These are phyloP conservation scores for Polia nebulosa DNA, from an alignment of 2,888 invertebrate genomes.

Conservation along the genomic window DNA sequence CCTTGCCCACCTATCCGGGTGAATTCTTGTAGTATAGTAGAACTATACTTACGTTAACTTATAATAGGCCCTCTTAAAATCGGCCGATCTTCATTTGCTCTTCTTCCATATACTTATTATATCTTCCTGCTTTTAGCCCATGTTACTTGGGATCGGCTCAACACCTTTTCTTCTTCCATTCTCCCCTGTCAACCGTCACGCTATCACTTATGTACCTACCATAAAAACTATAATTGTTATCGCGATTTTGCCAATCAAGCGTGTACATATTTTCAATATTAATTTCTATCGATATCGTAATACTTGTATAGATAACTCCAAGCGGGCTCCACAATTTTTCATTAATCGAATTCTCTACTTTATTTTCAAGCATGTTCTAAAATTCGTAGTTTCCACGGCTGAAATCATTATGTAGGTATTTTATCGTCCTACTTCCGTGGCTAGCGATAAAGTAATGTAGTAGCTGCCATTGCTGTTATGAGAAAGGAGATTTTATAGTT, in stretches of 20 bases:
- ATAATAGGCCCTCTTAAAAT: no score
- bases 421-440: conserved; percentile 12
- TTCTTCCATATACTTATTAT: neutral
- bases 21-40: no score
- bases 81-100: no score
- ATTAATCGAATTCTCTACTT: neutral
- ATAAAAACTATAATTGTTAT: neutral
- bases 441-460: conserved; percentile 15
- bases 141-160: neutral
- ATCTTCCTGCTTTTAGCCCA: no score
- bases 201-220: neutral
- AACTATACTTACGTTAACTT: no score
- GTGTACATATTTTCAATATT: conserved; percentile 6
- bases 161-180: neutral
- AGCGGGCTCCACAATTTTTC: neutral
- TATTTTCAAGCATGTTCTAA: neutral
- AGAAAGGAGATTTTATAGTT: neutral
- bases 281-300: neutral
- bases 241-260: neutral
- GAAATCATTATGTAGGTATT: conserved; percentile 8
- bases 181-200: neutral
- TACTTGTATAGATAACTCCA: neutral
- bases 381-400: neutral
- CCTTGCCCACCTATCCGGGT: no score
- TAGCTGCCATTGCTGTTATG: neutral